Evolutionary conservation across 1,140 invertebrate genomes (phyloP), one percentile per base, ranked within the genome.

Genomic region (Nebria ingens): DNA sequence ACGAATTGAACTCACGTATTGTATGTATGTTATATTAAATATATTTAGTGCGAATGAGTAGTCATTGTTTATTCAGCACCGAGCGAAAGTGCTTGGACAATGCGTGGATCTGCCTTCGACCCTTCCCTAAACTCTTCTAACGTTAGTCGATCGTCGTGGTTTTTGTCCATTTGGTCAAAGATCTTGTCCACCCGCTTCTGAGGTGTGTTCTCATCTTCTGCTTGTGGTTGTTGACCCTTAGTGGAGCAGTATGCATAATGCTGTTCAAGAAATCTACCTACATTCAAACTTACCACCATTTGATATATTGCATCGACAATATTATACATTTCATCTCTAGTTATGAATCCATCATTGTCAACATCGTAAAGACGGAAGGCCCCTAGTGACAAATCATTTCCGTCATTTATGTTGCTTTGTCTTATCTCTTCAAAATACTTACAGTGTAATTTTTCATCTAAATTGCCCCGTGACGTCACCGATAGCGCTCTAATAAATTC

Each of bases 271-370:
- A 11, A 11, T 6, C 25, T 29, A 29, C 40, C 15, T 45, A 4
- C 40, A 11, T 12, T 45, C 40, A 11, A 4, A 85, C 89, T 81
- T 81, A 93, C 92, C 79, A 98, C 93, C 96, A 99, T 98, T 73
- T 97, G 91, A 76, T 98, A 98, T 67, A 98, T 99, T 55, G 94
- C 93, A 70, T 97, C 93, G 11, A 98, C 95, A 66, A 98, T 98
- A 72, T 95, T 94, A 68, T 97, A 93, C 95, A 98, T 98, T 75
- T 98, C 95, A 58, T 94, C 89, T 56, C 93, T 79, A 6, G 95
- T 98, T 66, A 98, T 98, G 71, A 90, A 98, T 1, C 95, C 95
- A 71, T 98, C 94, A 71, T 97, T 96, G 76, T 98, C 94, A 20
- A 98, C 89, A 70, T 98, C 95, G 68, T 98, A 98, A 13, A 98